Conservation (phyloP, 2,113 vertebrate species). For the Athene cunicularia region DNA sequence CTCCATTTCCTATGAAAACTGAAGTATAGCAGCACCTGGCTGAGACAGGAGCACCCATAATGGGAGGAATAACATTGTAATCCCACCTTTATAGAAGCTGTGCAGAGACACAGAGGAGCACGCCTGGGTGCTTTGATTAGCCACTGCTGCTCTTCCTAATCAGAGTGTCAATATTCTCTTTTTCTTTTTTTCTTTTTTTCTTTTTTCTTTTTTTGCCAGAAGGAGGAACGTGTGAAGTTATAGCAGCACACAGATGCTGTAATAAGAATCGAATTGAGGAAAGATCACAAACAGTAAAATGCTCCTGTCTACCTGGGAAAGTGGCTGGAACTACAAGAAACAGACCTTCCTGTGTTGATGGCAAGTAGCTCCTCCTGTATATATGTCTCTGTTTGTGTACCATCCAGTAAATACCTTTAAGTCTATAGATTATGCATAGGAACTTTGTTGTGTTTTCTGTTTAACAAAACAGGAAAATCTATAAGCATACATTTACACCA, state of each 20-base stretch:
- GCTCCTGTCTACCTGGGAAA: conserved; percentile 98
- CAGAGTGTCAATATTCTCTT: conserved; percentile 55
- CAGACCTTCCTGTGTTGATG: conserved; percentile 97
- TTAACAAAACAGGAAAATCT: not conserved
- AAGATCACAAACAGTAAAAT: conserved; percentile 98
- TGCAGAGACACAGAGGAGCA: not conserved
- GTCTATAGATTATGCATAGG: not conserved
- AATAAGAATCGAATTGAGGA: conserved; percentile 99
- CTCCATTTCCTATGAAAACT: not conserved
- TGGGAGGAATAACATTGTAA: not conserved
- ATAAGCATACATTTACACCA: not conserved
- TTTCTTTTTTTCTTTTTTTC: not conserved
- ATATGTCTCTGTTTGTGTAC: conserved; percentile 10
- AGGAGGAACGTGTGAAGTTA: conserved; percentile 98
- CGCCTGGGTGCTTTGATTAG: not conserved
- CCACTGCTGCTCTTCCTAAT: conserved; percentile 53
- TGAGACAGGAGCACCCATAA: not conserved
- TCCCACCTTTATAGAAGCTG: not conserved
- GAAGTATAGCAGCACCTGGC: not conserved
- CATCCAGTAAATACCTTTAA: not conserved
- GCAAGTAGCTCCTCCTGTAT: conserved; percentile 76
- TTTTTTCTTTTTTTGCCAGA: conserved; percentile 80
- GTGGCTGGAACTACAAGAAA: conserved; percentile 98
- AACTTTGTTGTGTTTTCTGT: not conserved
- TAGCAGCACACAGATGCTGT: conserved; percentile 97